phyloP scores from a whole-genome alignment of 1,140 invertebrate genomes.

The Habropoda laboriosa region DNA sequence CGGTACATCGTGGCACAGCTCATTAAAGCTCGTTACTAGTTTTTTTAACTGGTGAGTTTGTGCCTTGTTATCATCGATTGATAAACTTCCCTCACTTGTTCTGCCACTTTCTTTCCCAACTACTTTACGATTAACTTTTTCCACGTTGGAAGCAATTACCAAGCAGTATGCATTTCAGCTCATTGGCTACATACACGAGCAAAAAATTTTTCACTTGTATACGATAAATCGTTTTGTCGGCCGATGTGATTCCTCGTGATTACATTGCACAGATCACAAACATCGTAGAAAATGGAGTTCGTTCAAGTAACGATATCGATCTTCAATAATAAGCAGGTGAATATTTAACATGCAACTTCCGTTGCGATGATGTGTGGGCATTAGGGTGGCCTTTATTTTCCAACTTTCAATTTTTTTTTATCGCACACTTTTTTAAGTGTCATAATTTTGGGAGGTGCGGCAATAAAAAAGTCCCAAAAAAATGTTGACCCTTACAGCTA shows the following conservation, averaged over 20 bases:
- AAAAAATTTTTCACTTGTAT: neutral
- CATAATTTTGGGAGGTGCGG: too few relatives aligned
- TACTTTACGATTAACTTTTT: neutral
- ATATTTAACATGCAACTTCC: neutral
- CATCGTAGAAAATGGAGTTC: slow-evolving; percentile 35
- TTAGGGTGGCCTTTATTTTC: too few relatives aligned
- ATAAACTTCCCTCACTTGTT: neutral
- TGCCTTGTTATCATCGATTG: too few relatives aligned
- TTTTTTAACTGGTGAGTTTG: too few relatives aligned
- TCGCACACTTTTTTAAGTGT: too few relatives aligned
- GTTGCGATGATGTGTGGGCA: neutral
- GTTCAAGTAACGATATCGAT: slow-evolving; percentile 36
- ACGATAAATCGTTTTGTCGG: slow-evolving; percentile 38
- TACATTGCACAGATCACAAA: slow-evolving; percentile 8
- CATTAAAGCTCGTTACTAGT: too few relatives aligned
- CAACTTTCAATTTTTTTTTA: too few relatives aligned
- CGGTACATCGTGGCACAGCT: too few relatives aligned
- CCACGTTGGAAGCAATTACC: slow-evolving; percentile 9
- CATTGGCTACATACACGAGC: too few relatives aligned
- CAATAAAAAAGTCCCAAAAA: too few relatives aligned
- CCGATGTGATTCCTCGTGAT: neutral
- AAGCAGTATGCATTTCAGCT: neutral
- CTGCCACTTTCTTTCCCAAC: too few relatives aligned
- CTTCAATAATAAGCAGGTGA: slow-evolving; percentile 15
- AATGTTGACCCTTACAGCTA: too few relatives aligned